phyloP scores from a whole-genome alignment of 2,113 vertebrate species.

The Microtus montanus region DNA sequence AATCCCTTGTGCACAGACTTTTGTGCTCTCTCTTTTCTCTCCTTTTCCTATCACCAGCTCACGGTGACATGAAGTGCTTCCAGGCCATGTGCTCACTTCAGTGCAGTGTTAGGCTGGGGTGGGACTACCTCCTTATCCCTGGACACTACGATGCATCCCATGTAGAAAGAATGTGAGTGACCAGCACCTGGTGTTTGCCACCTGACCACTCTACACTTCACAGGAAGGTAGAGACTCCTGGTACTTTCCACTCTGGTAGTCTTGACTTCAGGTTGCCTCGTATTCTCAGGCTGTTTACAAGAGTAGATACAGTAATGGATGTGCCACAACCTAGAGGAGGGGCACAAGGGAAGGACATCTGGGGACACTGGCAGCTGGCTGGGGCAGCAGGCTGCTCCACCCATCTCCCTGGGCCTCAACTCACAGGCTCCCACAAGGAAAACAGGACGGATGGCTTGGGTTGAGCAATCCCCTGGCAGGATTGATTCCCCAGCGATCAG shows the following conservation, averaged over 20 bases:
- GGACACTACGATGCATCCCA: not conserved
- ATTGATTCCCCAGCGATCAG: not conserved
- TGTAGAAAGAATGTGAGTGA: not conserved
- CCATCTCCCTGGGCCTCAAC: not conserved
- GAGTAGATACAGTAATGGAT: not conserved
- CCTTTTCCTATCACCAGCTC: not conserved
- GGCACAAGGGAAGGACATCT: not conserved
- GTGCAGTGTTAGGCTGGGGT: not conserved
- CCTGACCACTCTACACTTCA: not conserved
- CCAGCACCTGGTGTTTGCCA: not conserved
- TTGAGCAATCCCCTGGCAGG: constrained; percentile 10
- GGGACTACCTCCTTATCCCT: not conserved
- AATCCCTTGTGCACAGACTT: not conserved
- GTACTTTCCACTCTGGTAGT: not conserved
- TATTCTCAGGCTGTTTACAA: not conserved
- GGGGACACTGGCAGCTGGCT: accelerated
- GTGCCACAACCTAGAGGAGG: not conserved
- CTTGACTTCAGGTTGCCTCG: not conserved
- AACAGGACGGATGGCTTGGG: not conserved
- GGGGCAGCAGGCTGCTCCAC: not conserved
- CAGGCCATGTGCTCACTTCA: not conserved
- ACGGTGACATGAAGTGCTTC: not conserved
- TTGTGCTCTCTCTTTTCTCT: not conserved
- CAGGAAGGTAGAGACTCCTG: not conserved
- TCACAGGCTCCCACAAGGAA: not conserved